Percentiles rank a stretch among this genome's conserved stretches.
Conservation (phyloP, 2,888 invertebrate species). For the Nephrotoma flavescens region DNA sequence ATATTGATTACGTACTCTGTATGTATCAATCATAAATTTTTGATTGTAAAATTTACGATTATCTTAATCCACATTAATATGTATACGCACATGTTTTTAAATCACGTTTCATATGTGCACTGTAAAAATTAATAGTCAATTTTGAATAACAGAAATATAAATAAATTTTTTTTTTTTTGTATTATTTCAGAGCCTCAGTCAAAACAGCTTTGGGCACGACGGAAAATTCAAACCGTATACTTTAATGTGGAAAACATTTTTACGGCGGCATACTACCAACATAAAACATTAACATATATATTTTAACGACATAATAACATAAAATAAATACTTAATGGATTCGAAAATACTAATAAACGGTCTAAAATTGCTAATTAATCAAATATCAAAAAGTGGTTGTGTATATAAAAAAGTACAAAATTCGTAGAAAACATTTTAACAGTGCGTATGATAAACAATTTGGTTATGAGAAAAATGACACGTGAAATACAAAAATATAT, state of each 20-base stretch:
- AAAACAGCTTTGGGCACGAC: not conserved
- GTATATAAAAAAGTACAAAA: not conserved
- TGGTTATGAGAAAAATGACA: slow-evolving; percentile 1
- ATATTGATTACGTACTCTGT: no score
- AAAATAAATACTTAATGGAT: not conserved
- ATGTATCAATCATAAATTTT: no score
- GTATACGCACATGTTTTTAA: no score
- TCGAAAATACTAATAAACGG: not conserved
- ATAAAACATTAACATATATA: no score
- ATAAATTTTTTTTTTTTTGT: not conserved
- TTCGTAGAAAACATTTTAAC: not conserved
- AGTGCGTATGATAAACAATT: not conserved
- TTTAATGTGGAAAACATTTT: no score
- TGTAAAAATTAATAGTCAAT: not conserved
- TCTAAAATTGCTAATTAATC: not conserved
- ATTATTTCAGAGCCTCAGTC: not conserved
- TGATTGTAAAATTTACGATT: no score
- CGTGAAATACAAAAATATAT: not conserved
- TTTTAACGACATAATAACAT: not conserved
- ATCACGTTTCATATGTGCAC: no score
- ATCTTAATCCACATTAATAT: no score
- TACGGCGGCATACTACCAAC: no score
- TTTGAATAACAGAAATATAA: not conserved
- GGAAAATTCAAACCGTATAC: not conserved
- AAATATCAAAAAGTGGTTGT: not conserved